phyloP scores from a whole-genome alignment of 2,888 invertebrate genomes.

The Ypsolopha sequella region DNA sequence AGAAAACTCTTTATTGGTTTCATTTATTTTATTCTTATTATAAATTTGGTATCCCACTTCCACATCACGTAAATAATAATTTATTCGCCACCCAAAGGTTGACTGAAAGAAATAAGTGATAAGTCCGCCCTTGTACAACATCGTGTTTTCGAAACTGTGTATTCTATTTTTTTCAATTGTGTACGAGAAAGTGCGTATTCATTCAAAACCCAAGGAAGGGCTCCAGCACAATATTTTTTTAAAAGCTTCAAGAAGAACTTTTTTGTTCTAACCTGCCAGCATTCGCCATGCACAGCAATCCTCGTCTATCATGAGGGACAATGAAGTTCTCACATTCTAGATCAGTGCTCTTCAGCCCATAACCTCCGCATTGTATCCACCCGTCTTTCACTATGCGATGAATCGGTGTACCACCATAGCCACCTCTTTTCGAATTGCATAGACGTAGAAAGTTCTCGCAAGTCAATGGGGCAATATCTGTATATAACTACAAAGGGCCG shows the following conservation, averaged over 20 bases:
- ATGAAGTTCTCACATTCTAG: slow-evolving; percentile 77
- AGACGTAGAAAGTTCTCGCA: slow-evolving; percentile 70
- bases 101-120: too few relatives aligned
- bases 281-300: slow-evolving; percentile 81
- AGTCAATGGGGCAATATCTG: slow-evolving; percentile 69
- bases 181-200: too few relatives aligned
- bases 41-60: too few relatives aligned
- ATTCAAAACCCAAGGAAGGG: too few relatives aligned
- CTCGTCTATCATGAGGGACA: slow-evolving; percentile 74
- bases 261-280: slow-evolving; percentile 61
- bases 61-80: too few relatives aligned
- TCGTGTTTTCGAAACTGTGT: too few relatives aligned
- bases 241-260: background rate
- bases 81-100: too few relatives aligned
- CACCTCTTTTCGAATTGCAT: slow-evolving; percentile 52
- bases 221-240: too few relatives aligned
- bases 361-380: slow-evolving; percentile 80
- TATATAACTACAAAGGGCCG: slow-evolving; percentile 70
- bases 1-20: too few relatives aligned
- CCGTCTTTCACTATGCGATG: slow-evolving; percentile 77
- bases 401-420: slow-evolving; percentile 68
- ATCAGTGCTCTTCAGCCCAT: slow-evolving; percentile 36
- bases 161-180: too few relatives aligned
- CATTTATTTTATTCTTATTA: too few relatives aligned
- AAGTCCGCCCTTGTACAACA: too few relatives aligned